Percentiles rank a stretch among this genome's conserved stretches.
These are phyloP conservation scores for Drosophila oshimai DNA, from an alignment of 1,140 invertebrate species.

Conservation along the genomic window DNA sequence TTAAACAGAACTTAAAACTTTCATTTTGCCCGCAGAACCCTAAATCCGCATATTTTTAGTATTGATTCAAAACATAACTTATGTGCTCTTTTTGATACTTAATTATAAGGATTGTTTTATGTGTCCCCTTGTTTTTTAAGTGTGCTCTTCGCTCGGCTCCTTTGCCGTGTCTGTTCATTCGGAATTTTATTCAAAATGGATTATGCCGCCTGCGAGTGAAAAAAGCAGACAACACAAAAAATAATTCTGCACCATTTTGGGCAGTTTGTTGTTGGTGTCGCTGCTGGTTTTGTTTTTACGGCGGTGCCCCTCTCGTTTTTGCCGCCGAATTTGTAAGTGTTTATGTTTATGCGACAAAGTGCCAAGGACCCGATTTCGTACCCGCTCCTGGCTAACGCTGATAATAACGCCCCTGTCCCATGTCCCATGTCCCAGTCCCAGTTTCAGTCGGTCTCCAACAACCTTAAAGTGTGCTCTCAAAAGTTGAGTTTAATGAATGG, in stretches of 20 bases:
- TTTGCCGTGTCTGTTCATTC: slow-evolving; percentile 71
- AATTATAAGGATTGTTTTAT: no score
- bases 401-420: slow-evolving; percentile 29
- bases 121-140: no score
- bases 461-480: slow-evolving; percentile 63
- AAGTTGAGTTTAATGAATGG: slow-evolving; percentile 70
- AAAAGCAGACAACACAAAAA: slow-evolving; percentile 35
- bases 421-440: no score
- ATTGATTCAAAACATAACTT: no score
- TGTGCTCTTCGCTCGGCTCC: slow-evolving; percentile 11
- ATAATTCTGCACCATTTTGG: slow-evolving; percentile 41
- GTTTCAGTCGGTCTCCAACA: neutral
- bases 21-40: no score
- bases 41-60: no score
- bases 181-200: slow-evolving; percentile 81
- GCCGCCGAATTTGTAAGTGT: slow-evolving; percentile 60
- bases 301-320: neutral
- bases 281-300: slow-evolving; percentile 27
- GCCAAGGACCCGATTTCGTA: slow-evolving; percentile 7
- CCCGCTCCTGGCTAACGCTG: slow-evolving; percentile 16
- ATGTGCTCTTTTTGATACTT: no score
- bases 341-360: slow-evolving; percentile 73
- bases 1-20: no score
- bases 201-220: slow-evolving; percentile 55
- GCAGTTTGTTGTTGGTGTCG: neutral